These are phyloP conservation scores for Pogonomyrmex californicus DNA, from an alignment of 1,140 invertebrate genomes.

Conservation along the genomic window DNA sequence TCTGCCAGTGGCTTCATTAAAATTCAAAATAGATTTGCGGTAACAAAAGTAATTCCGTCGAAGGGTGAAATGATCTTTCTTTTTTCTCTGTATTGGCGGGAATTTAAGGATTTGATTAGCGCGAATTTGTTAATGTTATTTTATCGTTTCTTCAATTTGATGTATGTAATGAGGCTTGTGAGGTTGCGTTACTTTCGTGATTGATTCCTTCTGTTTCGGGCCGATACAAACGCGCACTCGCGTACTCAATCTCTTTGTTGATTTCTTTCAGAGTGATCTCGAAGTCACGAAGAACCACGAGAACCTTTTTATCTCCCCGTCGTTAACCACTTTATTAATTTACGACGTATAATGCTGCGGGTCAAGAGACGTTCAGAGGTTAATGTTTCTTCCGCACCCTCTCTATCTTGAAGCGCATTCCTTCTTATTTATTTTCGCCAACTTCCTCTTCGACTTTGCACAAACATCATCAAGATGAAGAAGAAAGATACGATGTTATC, in stretches of 20 bases:
- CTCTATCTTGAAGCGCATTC: constrained; percentile 19
- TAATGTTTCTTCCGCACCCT: constrained; percentile 69
- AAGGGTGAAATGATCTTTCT: neutral
- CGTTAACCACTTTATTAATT: constrained; percentile 83
- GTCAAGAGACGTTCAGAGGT: constrained; percentile 68
- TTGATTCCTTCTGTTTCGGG: constrained; percentile 19
- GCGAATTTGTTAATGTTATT: neutral
- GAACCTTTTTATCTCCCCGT: constrained; percentile 74
- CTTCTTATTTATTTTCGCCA: constrained; percentile 23
- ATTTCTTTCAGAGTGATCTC: constrained; percentile 32
- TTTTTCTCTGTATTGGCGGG: neutral
- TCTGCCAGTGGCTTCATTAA: neutral
- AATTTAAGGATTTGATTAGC: neutral
- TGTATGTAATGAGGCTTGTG: neutral
- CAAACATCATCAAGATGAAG: neutral
- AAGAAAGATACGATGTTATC: neutral
- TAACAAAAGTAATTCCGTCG: neutral
- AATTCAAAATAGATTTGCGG: neutral
- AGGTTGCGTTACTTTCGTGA: neutral
- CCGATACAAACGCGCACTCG: neutral
- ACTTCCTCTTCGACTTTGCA: constrained; percentile 57
- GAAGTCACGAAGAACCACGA: constrained; percentile 39
- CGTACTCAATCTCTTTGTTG: constrained; percentile 46
- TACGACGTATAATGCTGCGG: constrained; percentile 79
- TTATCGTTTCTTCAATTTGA: neutral